phyloP scores from a whole-genome alignment of 1,140 invertebrate species.

The Asobara japonica region DNA sequence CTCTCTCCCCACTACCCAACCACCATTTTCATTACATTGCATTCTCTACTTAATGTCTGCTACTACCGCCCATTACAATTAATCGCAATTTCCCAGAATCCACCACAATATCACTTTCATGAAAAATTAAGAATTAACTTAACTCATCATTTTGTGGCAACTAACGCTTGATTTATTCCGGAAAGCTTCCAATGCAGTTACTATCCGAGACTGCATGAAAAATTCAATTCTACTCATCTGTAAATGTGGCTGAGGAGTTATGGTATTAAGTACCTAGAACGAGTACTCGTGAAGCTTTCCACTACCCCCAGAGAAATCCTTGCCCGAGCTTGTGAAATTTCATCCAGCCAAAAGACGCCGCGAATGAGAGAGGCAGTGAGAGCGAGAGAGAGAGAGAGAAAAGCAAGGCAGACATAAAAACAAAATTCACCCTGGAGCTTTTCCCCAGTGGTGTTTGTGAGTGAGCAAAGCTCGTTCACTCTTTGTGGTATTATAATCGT shows the following conservation, averaged over 20 bases:
- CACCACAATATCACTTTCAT: too few species aligned
- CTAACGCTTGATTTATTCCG: neutral
- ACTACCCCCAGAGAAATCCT: neutral
- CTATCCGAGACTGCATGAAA: neutral
- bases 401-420: neutral
- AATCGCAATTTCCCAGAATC: too few species aligned
- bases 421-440: neutral
- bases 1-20: too few species aligned
- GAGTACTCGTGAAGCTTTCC: neutral
- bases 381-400: too few species aligned
- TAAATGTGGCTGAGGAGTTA: neutral
- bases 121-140: too few species aligned
- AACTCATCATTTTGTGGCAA: too few species aligned
- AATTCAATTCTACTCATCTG: neutral
- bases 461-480: neutral
- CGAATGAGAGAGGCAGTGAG: too few species aligned
- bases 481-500: neutral
- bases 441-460: neutral
- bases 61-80: too few species aligned
- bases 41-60: too few species aligned
- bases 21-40: too few species aligned
- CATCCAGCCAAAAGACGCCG: neutral
- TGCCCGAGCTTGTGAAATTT: neutral
- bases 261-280: neutral
- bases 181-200: neutral